These are phyloP conservation scores for Columbina picui DNA, from an alignment of 2,113 vertebrate genomes.

Conservation along the genomic window DNA sequence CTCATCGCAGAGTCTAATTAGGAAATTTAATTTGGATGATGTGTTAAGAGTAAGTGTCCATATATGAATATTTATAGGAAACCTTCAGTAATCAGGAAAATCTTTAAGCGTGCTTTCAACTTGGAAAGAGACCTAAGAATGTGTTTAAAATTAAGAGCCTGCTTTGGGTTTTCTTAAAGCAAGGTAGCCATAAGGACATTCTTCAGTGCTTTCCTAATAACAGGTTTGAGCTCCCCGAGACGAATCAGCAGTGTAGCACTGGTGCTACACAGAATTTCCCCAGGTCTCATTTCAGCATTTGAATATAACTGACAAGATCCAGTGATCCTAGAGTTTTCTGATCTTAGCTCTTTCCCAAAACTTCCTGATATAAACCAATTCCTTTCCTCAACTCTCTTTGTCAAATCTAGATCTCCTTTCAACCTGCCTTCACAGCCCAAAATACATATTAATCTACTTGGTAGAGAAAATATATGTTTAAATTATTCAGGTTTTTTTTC, in stretches of 20 bases:
- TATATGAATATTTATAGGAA: constrained; percentile 27
- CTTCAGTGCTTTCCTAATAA: not conserved
- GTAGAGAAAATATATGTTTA: not conserved
- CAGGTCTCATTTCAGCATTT: not conserved
- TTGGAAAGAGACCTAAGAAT: not conserved
- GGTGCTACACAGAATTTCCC: not conserved
- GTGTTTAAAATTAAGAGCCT: not conserved
- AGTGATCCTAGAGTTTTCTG: not conserved
- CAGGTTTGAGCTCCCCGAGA: not conserved
- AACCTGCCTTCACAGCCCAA: not conserved
- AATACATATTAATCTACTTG: not conserved
- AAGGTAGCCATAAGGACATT: not conserved
- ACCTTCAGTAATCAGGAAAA: not conserved
- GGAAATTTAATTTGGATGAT: not conserved
- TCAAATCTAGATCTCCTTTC: not conserved
- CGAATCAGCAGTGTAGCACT: rapidly evolving
- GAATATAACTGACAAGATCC: not conserved
- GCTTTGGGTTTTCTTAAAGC: not conserved
- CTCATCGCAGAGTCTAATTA: not conserved
- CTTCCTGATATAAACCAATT: not conserved
- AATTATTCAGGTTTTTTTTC: not conserved
- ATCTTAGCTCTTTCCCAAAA: not conserved
- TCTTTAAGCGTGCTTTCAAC: not conserved
- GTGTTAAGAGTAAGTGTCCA: not conserved
- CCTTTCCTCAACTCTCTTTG: not conserved